Conservation (phyloP, 1,140 invertebrate genomes). For the Ptiloglossa arizonensis region DNA sequence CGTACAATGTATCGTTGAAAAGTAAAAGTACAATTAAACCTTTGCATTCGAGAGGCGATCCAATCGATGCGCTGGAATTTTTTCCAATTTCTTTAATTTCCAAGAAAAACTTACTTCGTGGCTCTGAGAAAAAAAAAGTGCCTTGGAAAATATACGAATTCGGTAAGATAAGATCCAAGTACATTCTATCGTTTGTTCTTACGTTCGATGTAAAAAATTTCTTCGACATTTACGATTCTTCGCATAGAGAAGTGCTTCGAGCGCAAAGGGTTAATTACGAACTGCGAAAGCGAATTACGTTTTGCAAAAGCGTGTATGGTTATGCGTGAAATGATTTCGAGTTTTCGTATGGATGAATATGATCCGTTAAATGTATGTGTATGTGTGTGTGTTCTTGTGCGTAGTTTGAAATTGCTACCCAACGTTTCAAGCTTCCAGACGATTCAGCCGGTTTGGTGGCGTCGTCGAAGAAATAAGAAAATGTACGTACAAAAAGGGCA, state of each 20-base stretch:
- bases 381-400: neutral
- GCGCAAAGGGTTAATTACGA: neutral
- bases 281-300: neutral
- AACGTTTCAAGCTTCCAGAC: neutral
- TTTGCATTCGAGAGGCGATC: neutral
- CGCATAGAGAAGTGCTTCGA: too few species aligned
- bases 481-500: neutral
- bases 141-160: too few species aligned
- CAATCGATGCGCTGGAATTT: too few species aligned
- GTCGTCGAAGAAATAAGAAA: neutral
- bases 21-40: conserved; percentile 11
- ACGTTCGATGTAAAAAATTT: too few species aligned
- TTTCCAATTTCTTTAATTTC: too few species aligned
- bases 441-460: neutral
- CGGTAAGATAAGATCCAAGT: too few species aligned
- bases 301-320: neutral
- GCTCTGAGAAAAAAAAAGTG: too few species aligned
- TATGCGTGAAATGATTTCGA: neutral
- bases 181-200: too few species aligned
- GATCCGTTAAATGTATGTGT: neutral
- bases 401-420: neutral
- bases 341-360: neutral
- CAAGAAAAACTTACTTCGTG: too few species aligned
- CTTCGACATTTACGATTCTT: too few species aligned
- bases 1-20: neutral